Base-by-base conservation (phyloP, 2,888 invertebrate genomes). In the Nyleta sp. region DNA sequence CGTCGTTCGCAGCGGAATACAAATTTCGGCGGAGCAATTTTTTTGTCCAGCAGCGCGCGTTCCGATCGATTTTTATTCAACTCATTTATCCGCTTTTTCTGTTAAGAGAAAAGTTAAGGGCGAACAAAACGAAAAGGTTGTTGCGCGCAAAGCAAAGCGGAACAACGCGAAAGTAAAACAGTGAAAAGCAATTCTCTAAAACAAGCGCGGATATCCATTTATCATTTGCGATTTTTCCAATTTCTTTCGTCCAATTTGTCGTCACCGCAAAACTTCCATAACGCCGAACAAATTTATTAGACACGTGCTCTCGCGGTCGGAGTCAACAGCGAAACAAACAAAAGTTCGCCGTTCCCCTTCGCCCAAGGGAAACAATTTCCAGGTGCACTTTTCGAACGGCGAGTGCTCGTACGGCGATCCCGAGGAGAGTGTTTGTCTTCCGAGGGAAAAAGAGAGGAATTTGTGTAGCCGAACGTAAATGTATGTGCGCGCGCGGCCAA, bases 281-380 rank as follows among this genome's bases (percentile, higher is more conserved):
- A 62, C 71, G 71, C 44, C 48, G 57, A 64, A 72, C 50, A 72
- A 64, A 72, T 72, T 72, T 64, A 64, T 72, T 57, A 64, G 72
- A 72, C 72, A 62, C 64, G 64, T 72, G 64, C 72, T 64, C 31
- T 10, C 35, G 15, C 33, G 31, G 33, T 18, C 60, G 53, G 11
- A 72, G 64, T 72, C 64, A 72, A 72, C 72, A 64, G n/a, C 64
- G 64, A 72, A 72, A 64, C 62, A 73, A 65, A 73, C 65, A 73
- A 73, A 65, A 72, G 46, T 48, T 64, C 38, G 40, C 11, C n/a
- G n/a, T 28, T 3, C 28, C 15, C 40, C 13, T 15, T 17, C 17
- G 1, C 48, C 44, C 38, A 42, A 42, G 50, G 42, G 72, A 64
- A 73, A 65, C 64, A 73, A 64, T 72, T 72, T 62, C 33, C 64